phyloP scores from a whole-genome alignment of 2,888 invertebrate genomes.

The Phyto melanocephala region DNA sequence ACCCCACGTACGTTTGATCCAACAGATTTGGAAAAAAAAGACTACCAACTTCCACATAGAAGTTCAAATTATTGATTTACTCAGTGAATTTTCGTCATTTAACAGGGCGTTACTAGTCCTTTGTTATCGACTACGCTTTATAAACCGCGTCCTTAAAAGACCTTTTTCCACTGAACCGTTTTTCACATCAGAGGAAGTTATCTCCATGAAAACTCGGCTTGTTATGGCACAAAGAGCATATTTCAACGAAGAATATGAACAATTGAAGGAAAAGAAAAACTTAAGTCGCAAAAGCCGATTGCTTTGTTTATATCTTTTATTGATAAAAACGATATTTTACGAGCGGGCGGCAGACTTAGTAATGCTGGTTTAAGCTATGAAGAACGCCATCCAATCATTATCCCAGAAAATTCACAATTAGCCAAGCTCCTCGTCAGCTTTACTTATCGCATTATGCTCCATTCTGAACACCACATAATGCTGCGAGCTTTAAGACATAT shows the following conservation, averaged over 20 bases:
- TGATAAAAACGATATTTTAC: background rate
- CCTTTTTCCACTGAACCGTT: background rate
- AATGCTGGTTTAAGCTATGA: background rate
- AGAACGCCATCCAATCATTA: background rate
- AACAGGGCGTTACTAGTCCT: slow-evolving; percentile 1
- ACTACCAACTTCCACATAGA: too few relatives aligned
- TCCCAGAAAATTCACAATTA: background rate
- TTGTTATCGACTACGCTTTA: background rate
- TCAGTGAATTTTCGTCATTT: slow-evolving; percentile 21
- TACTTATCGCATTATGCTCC: background rate
- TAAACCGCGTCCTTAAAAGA: background rate
- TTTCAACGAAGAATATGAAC: background rate
- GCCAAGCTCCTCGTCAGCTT: background rate
- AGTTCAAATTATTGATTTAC: too few relatives aligned
- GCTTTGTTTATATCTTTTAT: background rate
- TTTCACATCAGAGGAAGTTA: background rate
- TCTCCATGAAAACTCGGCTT: background rate
- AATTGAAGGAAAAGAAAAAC: background rate
- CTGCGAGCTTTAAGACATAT: slow-evolving; percentile 1
- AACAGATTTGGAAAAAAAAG: background rate
- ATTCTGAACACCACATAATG: slow-evolving; percentile 11
- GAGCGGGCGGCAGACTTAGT: background rate
- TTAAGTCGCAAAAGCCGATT: background rate
- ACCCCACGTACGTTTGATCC: background rate
- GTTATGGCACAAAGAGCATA: background rate